Conservation (phyloP, 2,888 invertebrate species). For the Eucriotettix oculatus region DNA sequence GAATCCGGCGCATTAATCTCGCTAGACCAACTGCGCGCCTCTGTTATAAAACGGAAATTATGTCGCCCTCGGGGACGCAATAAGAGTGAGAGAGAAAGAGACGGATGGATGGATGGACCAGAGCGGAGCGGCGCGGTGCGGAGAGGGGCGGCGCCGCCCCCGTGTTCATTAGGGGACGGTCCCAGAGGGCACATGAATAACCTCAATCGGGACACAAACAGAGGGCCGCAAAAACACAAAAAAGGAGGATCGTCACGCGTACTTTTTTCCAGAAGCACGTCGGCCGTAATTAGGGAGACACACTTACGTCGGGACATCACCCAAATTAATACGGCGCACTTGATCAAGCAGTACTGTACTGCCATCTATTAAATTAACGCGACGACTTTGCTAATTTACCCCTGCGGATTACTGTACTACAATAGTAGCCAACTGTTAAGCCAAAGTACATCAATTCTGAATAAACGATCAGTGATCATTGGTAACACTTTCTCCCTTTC, state of each 20-base stretch:
- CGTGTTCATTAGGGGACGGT: constrained; percentile 13
- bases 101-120: constrained; percentile 5
- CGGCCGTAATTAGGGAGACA: background rate
- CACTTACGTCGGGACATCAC: too few species aligned
- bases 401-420: too few species aligned
- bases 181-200: constrained; percentile 13
- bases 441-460: too few species aligned
- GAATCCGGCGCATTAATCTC: constrained; percentile 28
- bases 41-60: constrained; percentile 28
- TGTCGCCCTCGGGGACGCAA: constrained; percentile 25
- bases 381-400: too few species aligned
- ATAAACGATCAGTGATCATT: too few species aligned
- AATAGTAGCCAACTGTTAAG: too few species aligned
- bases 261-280: background rate
- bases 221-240: background rate
- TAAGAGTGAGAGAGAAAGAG: constrained; percentile 6
- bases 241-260: background rate
- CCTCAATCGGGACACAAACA: constrained; percentile 10
- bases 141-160: constrained; percentile 8
- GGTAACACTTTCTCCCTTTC: too few species aligned
- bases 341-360: too few species aligned
- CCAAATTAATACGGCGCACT: too few species aligned
- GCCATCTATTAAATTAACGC: too few species aligned
- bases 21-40: constrained; percentile 17
- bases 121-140: constrained; percentile 1